Conservation (phyloP, 2,797 vertebrate genomes). For the Sebastes kiyomatsui region DNA sequence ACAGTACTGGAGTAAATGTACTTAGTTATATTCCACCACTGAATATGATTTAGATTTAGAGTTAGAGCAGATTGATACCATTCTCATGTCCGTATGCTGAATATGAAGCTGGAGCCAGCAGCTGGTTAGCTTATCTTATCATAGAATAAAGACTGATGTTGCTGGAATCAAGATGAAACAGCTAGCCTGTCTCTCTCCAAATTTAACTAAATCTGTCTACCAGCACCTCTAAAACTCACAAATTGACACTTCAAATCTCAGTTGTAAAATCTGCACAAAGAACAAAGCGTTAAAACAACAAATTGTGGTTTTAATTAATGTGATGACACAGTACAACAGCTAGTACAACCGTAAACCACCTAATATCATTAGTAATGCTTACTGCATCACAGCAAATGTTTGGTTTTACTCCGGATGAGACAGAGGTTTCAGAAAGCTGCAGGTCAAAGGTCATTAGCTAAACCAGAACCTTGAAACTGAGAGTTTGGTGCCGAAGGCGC, state of each 20-base stretch:
- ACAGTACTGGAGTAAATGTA: no score
- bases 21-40: no score
- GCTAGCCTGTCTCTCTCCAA: neutral
- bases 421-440: neutral
- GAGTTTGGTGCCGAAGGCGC: neutral
- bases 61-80: neutral
- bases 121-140: neutral
- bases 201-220: neutral
- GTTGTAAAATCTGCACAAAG: neutral
- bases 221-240: neutral
- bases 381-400: neutral
- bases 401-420: conserved; percentile 17
- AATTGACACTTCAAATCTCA: neutral
- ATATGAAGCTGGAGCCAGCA: neutral
- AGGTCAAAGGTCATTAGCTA: neutral
- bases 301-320: neutral
- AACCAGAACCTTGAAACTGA: neutral
- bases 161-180: neutral
- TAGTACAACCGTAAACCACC: neutral
- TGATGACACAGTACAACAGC: neutral
- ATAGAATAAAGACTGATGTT: neutral
- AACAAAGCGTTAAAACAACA: neutral
- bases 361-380: neutral
- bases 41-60: neutral
- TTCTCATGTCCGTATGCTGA: neutral